Base-by-base conservation (phyloP, 1,140 invertebrate genomes). In the Halesus radiatus region DNA sequence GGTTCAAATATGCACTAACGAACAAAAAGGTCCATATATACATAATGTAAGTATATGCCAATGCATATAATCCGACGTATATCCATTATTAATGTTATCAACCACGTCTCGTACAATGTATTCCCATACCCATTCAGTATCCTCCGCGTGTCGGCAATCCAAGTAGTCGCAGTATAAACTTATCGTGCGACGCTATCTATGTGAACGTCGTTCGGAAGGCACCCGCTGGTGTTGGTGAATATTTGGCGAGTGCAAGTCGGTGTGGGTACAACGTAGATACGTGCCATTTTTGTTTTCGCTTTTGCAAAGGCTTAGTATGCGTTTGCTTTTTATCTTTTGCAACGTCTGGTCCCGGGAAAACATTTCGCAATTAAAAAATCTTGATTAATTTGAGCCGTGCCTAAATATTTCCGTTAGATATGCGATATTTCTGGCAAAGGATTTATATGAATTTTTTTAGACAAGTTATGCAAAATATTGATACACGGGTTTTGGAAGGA, bases 341-440 rank as follows among this genome's bases (percentile, higher is more conserved):
- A 23, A 26, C 18, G 68, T 53, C 68, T 72, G 68, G 45, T 23
- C 18, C 45, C 18, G 68, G 52, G 68, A 72, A 72, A 72, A 50
- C 68, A 72, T 72, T 54, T 72, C 50, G 68, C 45, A 72, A 72
- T 72, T 52, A 72, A 52, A 72, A 68, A 53, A 53, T 72, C 50
- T 72, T 72, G 45, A 53, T 72, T 22, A 72, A 53, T 52, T 20
- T 53, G 62, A n/a, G n/a, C 26, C 62, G 62, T 4, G 26, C 26
- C 26, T 32, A 23, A 60, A 60, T 60, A 23, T 15, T 23, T 26
- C 3, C 23, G 22, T 60, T 20, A 5, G 5, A 29, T 3, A 29
- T 29, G 58, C 20, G 15, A 60, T 60, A 60, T 60, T 60, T 60
- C 8, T 13, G 10, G 20, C n/a, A 60, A 60, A n/a, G 22, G 20